phyloP scores from a whole-genome alignment of 2,113 vertebrate species.

The Setophaga kirtlandii region DNA sequence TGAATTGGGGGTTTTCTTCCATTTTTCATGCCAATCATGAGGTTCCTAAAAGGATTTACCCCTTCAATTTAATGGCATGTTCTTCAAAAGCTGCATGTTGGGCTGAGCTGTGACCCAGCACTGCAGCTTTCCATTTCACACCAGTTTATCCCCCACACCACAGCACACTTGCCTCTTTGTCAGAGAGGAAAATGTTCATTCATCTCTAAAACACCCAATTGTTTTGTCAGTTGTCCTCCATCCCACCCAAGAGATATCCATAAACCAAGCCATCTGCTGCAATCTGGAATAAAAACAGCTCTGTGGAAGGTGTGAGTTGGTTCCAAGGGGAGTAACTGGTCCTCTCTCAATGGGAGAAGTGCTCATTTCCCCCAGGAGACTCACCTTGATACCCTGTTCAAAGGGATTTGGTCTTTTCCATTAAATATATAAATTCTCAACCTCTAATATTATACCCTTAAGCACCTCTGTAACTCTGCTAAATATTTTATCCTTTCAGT shows the following conservation, averaged over 20 bases:
- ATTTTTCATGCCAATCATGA: not conserved
- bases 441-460: not conserved
- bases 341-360: not conserved
- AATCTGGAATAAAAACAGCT: not conserved
- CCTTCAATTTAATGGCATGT: not conserved
- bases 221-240: not conserved
- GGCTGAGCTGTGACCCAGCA: accelerated
- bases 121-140: not conserved
- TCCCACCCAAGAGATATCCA: not conserved
- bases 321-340: not conserved
- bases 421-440: not conserved
- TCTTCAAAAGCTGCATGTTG: not conserved
- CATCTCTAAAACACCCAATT: not conserved
- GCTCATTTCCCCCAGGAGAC: not conserved
- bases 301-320: accelerated
- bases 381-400: not conserved
- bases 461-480: not conserved
- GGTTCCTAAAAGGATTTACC: not conserved
- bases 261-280: not conserved
- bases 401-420: not conserved
- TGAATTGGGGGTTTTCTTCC: not conserved
- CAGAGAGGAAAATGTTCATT: not conserved
- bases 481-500: not conserved
- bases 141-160: not conserved
- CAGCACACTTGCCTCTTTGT: not conserved